phyloP scores from a whole-genome alignment of 2,797 vertebrate genomes.

The Labeo calbasu region DNA sequence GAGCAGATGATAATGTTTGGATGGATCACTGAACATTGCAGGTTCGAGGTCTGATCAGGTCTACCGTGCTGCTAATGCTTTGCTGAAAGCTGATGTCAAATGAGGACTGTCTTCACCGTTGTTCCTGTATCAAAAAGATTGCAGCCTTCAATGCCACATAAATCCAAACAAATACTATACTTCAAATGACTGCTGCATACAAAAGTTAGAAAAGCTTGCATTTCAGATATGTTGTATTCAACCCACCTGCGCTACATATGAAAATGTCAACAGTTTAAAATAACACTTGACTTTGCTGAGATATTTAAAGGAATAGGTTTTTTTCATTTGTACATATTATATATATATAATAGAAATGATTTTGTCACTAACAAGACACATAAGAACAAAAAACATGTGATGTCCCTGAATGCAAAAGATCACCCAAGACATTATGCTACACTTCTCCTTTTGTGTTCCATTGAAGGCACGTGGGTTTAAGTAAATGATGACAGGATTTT shows the following conservation, averaged over 20 bases:
- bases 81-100: not conserved
- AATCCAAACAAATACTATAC: not conserved
- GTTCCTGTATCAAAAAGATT: not conserved
- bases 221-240: not conserved
- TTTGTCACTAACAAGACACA: not conserved
- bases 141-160: not conserved
- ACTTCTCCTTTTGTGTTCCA: not conserved
- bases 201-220: not conserved
- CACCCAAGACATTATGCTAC: not conserved
- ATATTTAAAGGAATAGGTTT: not conserved
- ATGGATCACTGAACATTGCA: constrained; percentile 16
- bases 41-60: constrained; percentile 15
- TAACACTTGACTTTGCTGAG: not conserved
- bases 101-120: not conserved
- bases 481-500: not conserved
- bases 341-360: too few relatives aligned
- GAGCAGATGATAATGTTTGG: constrained; percentile 17
- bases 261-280: not conserved
- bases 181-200: not conserved
- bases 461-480: not conserved
- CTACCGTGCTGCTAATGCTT: not conserved
- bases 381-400: not conserved
- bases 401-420: not conserved
- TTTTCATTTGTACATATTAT: too few relatives aligned
- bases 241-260: not conserved